phyloP scores from a whole-genome alignment of 2,797 vertebrate genomes.

The Characodon lateralis region DNA sequence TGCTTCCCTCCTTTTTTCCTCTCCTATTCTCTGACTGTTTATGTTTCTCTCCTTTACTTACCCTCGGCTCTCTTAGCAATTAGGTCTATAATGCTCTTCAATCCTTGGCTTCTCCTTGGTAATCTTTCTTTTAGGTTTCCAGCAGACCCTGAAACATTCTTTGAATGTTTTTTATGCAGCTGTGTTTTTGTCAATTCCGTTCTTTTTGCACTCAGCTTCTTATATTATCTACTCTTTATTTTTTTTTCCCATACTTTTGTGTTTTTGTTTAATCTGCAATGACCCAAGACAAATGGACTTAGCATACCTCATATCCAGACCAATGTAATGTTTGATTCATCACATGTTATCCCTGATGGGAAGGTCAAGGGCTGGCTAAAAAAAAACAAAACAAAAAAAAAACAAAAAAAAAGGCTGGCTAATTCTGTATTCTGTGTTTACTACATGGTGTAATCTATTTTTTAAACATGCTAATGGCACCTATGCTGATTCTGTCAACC shows the following conservation, averaged over 20 bases:
- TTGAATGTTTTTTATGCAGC: conserved; percentile 39
- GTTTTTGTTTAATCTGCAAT: conserved; percentile 54
- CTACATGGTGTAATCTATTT: conserved; percentile 68
- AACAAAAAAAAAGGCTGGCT: conserved; percentile 35
- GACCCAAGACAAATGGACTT: conserved; percentile 61
- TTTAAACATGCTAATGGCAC: conserved; percentile 51
- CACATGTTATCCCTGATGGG: conserved; percentile 48
- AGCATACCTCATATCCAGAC: conserved; percentile 43
- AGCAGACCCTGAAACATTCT: conserved; percentile 17
- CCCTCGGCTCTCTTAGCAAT: conserved; percentile 23
- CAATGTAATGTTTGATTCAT: conserved; percentile 70
- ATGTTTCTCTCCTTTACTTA: conserved; percentile 28
- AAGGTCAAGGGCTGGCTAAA: conserved; percentile 62
- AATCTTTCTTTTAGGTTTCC: conserved; percentile 50
- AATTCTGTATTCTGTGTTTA: conserved; percentile 73
- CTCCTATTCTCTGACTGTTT: conserved; percentile 44
- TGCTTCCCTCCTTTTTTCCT: conserved; percentile 53
- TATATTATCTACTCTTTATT: conserved; percentile 18
- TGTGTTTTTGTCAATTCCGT: conserved; percentile 43
- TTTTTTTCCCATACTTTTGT: conserved; percentile 38
- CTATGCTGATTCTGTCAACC: conserved; percentile 53
- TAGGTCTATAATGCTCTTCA: conserved; percentile 42
- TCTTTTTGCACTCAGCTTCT: conserved; percentile 29
- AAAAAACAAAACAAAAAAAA: too few species aligned
- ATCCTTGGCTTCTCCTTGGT: conserved; percentile 48